Percentiles rank a stretch among this genome's conserved stretches.
These are phyloP conservation scores for Cosmia trapezina DNA, from an alignment of 2,888 invertebrate species.

Conservation along the genomic window DNA sequence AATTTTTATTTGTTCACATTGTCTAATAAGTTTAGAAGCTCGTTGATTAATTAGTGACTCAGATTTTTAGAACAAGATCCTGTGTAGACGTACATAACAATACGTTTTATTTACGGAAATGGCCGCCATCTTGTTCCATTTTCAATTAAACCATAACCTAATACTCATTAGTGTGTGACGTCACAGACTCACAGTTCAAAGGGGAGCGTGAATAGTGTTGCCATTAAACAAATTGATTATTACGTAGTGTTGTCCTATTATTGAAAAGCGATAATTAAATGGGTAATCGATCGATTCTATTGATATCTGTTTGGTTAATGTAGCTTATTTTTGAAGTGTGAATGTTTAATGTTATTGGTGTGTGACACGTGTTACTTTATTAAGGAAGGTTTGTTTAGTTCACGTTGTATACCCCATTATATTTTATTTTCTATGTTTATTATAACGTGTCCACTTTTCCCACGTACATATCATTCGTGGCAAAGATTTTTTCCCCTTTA, in stretches of 20 bases:
- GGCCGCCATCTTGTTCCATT: constrained; percentile 48
- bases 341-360: constrained; percentile 8
- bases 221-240: constrained; percentile 80
- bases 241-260: constrained; percentile 68
- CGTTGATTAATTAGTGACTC: too few relatives aligned
- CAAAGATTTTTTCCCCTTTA: background rate
- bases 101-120: constrained; percentile 55
- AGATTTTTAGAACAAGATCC: too few relatives aligned
- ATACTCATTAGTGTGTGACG: constrained; percentile 59
- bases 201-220: constrained; percentile 64
- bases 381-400: background rate
- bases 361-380: background rate
- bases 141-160: constrained; percentile 59
- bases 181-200: constrained; percentile 47
- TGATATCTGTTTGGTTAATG: constrained; percentile 45
- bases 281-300: constrained; percentile 71
- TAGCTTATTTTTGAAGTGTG: constrained; percentile 32
- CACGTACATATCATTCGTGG: background rate
- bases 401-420: fast-evolving
- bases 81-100: constrained; percentile 21
- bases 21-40: too few relatives aligned
- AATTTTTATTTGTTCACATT: too few relatives aligned
- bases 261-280: constrained; percentile 71
- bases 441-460: background rate
- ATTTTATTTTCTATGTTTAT: background rate